Conservation (phyloP, 2,113 vertebrate genomes). For the Dicaeum eximium region DNA sequence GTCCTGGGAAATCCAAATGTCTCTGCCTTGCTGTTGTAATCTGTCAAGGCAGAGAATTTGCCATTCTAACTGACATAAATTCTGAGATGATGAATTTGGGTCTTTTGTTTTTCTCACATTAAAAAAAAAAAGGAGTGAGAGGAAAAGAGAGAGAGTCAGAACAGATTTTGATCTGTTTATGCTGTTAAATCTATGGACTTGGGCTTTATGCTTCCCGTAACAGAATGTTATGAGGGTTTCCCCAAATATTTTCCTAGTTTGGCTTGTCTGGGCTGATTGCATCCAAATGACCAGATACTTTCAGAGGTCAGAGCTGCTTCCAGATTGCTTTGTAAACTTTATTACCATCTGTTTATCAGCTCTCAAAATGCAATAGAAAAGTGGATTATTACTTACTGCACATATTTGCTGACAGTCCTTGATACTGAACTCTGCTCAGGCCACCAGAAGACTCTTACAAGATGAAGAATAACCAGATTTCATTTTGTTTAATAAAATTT, state of each 20-base stretch:
- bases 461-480: background rate
- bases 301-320: background rate
- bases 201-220: background rate
- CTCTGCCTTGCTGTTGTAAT: slow-evolving; percentile 23
- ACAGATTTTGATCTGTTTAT: background rate
- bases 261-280: background rate
- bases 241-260: background rate
- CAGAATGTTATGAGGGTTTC: background rate
- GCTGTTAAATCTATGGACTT: background rate
- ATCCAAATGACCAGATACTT: background rate
- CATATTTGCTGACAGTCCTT: background rate
- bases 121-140: background rate
- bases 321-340: background rate
- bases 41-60: background rate
- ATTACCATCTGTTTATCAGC: background rate
- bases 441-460: background rate
- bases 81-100: background rate
- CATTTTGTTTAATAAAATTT: background rate
- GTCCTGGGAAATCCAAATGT: slow-evolving; percentile 29
- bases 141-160: background rate
- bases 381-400: background rate
- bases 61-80: background rate
- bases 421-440: background rate
- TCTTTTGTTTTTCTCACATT: background rate
- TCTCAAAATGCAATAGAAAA: background rate